These are phyloP conservation scores for Teinopalpus imperialis DNA, from an alignment of 2,888 invertebrate species.

Conservation along the genomic window DNA sequence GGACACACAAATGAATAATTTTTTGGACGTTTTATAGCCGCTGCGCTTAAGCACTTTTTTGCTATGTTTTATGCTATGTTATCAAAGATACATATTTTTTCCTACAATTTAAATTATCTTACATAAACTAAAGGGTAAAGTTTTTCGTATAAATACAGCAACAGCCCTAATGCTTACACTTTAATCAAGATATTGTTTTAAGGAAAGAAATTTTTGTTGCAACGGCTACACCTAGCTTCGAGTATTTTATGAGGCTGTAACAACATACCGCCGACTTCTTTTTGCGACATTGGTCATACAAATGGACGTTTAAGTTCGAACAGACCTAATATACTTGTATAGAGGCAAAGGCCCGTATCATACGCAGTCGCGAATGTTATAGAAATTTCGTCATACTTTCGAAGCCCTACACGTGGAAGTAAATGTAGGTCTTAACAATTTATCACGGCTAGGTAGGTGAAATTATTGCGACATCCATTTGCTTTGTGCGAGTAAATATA, in stretches of 20 bases:
- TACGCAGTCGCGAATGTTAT: slow-evolving; percentile 13
- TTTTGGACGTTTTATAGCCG: too few species aligned
- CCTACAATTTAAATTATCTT: too few species aligned
- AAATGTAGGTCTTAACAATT: slow-evolving; percentile 24
- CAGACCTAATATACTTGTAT: slow-evolving; percentile 1
- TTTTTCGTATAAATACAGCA: too few species aligned
- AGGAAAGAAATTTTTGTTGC: slow-evolving; percentile 8
- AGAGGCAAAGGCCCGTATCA: slow-evolving; percentile 17
- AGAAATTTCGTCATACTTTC: slow-evolving; percentile 24
- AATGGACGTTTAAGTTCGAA: neutral
- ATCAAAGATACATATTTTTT: too few species aligned
- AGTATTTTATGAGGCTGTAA: slow-evolving; percentile 5
- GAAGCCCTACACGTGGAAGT: slow-evolving; percentile 15
- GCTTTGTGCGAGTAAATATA: neutral
- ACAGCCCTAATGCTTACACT: neutral
- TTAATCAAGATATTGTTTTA: slow-evolving; percentile 16
- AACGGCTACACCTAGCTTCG: neutral
- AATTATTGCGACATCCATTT: slow-evolving; percentile 3
- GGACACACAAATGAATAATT: too few species aligned
- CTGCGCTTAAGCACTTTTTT: too few species aligned
- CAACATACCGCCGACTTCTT: slow-evolving; percentile 6
- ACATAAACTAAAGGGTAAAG: too few species aligned
- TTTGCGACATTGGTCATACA: slow-evolving; percentile 7
- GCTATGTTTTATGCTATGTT: too few species aligned
- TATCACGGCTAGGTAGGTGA: slow-evolving; percentile 13